Conservation (phyloP, 2,888 invertebrate genomes). For the Dendrolimus pini region DNA sequence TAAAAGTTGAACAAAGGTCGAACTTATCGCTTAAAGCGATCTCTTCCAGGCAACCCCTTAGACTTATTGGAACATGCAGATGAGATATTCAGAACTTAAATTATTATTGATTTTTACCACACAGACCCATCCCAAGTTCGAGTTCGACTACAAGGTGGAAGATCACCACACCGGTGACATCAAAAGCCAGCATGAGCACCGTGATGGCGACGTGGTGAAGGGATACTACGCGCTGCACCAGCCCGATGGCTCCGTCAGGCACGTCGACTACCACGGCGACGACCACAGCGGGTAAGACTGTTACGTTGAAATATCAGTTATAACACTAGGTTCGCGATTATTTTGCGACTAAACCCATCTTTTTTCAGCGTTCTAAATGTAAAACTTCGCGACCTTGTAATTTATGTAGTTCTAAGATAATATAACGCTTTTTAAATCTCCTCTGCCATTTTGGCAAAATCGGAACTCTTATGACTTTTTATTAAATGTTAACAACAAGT, state of each 20-base stretch:
- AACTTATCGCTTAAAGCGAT: neutral
- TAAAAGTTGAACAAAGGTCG: too few relatives aligned
- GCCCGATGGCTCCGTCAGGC: slow-evolving; percentile 37
- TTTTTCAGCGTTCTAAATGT: too few relatives aligned
- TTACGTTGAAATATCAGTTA: too few relatives aligned
- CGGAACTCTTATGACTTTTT: too few relatives aligned
- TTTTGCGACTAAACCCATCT: too few relatives aligned
- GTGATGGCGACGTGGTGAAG: slow-evolving; percentile 76
- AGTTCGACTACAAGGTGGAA: slow-evolving; percentile 55
- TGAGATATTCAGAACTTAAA: neutral
- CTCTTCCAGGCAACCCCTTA: neutral
- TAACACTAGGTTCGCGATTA: too few relatives aligned
- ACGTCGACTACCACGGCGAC: slow-evolving; percentile 72
- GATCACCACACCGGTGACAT: slow-evolving; percentile 76
- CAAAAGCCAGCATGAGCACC: slow-evolving; percentile 70
- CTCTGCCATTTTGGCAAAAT: too few relatives aligned
- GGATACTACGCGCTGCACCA: slow-evolving; percentile 64
- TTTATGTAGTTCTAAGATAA: too few relatives aligned
- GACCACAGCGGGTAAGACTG: slow-evolving; percentile 23
- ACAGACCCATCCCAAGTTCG: slow-evolving; percentile 21
- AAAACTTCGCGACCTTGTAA: too few relatives aligned
- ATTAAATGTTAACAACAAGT: too few relatives aligned
- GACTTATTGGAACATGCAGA: neutral
- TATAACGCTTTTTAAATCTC: too few relatives aligned
- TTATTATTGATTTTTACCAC: neutral